Conservation (phyloP, 92 coral and sea anemone species). For the Umimayanthus chanpuru region DNA sequence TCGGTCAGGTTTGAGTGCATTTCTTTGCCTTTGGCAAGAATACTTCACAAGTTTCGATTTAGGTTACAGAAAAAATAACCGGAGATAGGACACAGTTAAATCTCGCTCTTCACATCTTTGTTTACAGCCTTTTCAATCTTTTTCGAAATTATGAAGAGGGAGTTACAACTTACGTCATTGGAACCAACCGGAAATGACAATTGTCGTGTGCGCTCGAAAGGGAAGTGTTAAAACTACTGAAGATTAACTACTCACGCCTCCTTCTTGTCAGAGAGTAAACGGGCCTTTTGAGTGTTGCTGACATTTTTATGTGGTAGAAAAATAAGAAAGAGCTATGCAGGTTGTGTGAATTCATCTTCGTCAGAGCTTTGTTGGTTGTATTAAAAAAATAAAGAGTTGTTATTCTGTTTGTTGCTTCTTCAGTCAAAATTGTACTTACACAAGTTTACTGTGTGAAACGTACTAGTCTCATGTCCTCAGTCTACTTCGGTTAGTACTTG, state of each 20-base stretch:
- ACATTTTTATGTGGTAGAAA: no score
- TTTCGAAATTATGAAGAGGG: no score
- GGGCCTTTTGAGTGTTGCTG: not conserved
- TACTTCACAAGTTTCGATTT: not conserved
- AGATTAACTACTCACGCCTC: not conserved
- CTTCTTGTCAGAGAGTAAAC: not conserved
- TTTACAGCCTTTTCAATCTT: no score
- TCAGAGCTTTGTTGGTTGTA: not conserved
- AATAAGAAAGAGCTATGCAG: not conserved
- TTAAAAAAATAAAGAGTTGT: no score
- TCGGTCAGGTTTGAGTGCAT: not conserved
- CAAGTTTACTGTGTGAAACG: no score
- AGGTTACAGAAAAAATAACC: not conserved
- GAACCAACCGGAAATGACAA: not conserved
- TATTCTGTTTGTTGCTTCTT: no score
- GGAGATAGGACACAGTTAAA: no score
- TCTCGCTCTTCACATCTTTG: no score
- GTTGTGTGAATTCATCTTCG: not conserved
- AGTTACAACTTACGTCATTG: not conserved
- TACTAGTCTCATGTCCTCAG: no score
- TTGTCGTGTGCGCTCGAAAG: not conserved
- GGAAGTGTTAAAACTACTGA: not conserved
- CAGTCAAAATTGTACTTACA: no score
- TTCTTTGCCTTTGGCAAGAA: not conserved
- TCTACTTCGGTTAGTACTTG: not conserved